A percentile compares a stretch with the other conserved stretches of the same genome.
These are phyloP conservation scores for Nowickia ferox DNA, from an alignment of 2,888 invertebrate genomes.

Conservation along the genomic window DNA sequence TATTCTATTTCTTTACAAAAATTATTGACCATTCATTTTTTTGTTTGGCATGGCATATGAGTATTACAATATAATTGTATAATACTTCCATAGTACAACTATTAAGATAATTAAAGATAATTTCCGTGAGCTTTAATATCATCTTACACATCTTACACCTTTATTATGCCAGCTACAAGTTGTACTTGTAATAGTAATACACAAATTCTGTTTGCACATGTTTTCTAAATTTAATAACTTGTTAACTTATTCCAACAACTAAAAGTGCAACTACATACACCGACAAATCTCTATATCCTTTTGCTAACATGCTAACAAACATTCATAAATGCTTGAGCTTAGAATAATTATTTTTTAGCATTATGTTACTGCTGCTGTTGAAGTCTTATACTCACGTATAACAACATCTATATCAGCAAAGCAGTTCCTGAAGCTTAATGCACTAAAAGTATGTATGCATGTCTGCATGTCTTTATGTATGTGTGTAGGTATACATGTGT, in stretches of 20 bases:
- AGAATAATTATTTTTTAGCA: slow-evolving; percentile 49
- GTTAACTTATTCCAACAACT: not conserved
- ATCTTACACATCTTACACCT: not conserved
- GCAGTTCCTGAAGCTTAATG: not conserved
- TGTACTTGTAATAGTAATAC: not conserved
- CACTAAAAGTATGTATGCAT: not conserved
- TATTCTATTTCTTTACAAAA: too few relatives aligned
- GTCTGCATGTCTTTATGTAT: slow-evolving; percentile 8
- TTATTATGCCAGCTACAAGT: not conserved
- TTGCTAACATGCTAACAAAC: not conserved
- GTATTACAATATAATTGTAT: too few relatives aligned
- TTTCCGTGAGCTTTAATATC: too few relatives aligned
- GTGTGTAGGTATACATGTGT: not conserved
- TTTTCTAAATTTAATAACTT: not conserved
- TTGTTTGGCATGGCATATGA: too few relatives aligned
- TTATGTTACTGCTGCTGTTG: slow-evolving; percentile 17
- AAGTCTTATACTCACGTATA: not conserved
- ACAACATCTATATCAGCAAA: not conserved
- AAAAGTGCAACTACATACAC: not conserved
- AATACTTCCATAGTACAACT: too few relatives aligned
- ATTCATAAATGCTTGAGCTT: not conserved
- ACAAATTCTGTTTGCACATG: not conserved
- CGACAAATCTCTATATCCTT: slow-evolving; percentile 7
- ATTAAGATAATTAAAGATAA: too few relatives aligned
- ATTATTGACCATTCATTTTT: too few relatives aligned